These are phyloP conservation scores for Macropus fuliginosus DNA, from an alignment of 2,797 vertebrate genomes.

Conservation along the genomic window DNA sequence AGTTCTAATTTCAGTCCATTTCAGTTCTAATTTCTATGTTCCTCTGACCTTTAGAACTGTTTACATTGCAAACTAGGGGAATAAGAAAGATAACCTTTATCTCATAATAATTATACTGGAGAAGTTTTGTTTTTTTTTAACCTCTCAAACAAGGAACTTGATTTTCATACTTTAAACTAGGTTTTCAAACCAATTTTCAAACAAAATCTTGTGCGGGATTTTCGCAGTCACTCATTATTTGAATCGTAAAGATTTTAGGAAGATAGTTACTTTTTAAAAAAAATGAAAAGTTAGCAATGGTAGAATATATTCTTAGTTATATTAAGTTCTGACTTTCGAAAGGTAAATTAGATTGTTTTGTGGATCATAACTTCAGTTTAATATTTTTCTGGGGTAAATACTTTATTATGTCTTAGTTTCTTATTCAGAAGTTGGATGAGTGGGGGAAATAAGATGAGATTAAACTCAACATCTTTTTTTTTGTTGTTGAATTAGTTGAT, in stretches of 20 bases:
- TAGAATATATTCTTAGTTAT: not conserved
- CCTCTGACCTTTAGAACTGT: not conserved
- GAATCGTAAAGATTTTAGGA: not conserved
- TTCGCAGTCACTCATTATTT: not conserved
- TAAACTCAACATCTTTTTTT: not conserved
- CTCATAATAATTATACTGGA: not conserved
- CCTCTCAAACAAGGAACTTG: not conserved
- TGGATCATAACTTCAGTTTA: not conserved
- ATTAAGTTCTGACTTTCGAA: not conserved
- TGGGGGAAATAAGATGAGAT: not conserved
- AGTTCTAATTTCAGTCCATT: not conserved
- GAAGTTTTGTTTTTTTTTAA: not conserved
- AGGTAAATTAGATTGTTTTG: not conserved
- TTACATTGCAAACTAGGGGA: not conserved
- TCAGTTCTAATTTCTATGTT: not conserved
- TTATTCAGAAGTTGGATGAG: not conserved
- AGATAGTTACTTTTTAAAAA: not conserved
- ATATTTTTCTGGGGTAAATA: not conserved
- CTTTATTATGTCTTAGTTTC: not conserved
- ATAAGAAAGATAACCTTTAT: not conserved
- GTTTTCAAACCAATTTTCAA: not conserved
- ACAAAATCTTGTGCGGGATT: not conserved
- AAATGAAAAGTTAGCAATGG: not conserved
- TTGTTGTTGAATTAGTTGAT: not conserved
- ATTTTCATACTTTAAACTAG: slow-evolving; percentile 17